Conservation (phyloP, 2,113 vertebrate species). For the Hylia prasina region DNA sequence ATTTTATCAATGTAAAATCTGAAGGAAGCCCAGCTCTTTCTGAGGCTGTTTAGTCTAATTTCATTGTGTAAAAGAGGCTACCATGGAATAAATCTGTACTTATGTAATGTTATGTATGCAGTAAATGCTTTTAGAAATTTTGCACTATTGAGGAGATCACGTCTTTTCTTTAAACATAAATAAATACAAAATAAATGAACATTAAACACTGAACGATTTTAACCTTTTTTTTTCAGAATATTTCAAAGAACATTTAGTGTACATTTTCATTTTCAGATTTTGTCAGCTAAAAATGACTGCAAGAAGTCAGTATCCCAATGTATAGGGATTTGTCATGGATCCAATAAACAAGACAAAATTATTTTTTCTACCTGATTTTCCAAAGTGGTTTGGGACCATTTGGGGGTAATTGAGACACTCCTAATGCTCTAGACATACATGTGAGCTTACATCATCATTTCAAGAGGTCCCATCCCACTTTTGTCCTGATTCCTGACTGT, state of each 20-base stretch:
- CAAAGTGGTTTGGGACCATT: accelerated
- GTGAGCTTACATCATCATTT: not conserved
- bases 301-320: not conserved
- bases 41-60: not conserved
- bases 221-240: not conserved
- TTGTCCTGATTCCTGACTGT: not conserved
- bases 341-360: not conserved
- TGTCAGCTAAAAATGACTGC: not conserved
- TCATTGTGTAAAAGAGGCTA: not conserved
- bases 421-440: not conserved
- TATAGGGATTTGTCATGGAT: not conserved
- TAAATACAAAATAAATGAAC: not conserved
- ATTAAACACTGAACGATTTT: not conserved
- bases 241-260: not conserved
- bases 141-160: not conserved
- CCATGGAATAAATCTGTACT: not conserved
- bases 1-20: not conserved
- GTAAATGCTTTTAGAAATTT: not conserved
- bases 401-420: accelerated
- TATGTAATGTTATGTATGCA: not conserved
- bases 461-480: not conserved
- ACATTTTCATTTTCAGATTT: not conserved
- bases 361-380: not conserved
- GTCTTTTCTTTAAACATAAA: not conserved
- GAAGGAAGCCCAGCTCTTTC: not conserved